Base-by-base conservation (phyloP, 1,140 invertebrate species). In the Plectrocnemia conspersa region DNA sequence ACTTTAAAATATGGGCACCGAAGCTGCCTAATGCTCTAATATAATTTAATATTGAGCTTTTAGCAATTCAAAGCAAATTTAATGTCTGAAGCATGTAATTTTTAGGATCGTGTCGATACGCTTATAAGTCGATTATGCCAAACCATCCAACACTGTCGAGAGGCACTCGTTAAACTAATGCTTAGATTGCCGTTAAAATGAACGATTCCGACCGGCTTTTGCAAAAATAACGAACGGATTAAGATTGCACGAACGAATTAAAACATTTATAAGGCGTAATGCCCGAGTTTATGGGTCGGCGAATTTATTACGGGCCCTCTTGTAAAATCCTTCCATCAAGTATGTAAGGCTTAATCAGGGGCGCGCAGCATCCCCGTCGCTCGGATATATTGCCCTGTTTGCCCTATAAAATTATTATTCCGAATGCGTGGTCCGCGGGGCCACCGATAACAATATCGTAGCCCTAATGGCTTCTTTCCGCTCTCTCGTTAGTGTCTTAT, bases 401-500 rank as follows among this genome's bases (percentile, higher is more conserved):
- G 29, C 27, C 16, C 10, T 13, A 21, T 4, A 46, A 36, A 35
- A 49, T 49, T 49, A 29, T 10, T 49, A 49, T 49, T 49, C 47
- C 15, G 19, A 4, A n/a, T n/a, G 13, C 11, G 32, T 10, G 32
- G 19, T 13, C 9, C 21, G 41, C 2, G 47, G 29, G 27, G 16
- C 18, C 32, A 2, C 32, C 15, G 41, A 13, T 19, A 21, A 15
- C 25, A 25, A 18, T 42, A 42, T 21, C 40, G n/a, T 42, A n/a
- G 18, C 49, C 27, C 52, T 53, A 53, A 53, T 53, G 52, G 52
- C 52, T 46, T 32, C 52, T 46, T 54, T 54, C 41, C 41, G 52
- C 21, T 21, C 27, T 46, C 52, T 54, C 52, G 52, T 54, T 54
- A 54, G 52, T 44, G 42, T 54, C 52, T 54, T 54, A 45, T 54